These are phyloP conservation scores for Diarsia brunnea DNA, from an alignment of 2,888 invertebrate species.

Conservation along the genomic window DNA sequence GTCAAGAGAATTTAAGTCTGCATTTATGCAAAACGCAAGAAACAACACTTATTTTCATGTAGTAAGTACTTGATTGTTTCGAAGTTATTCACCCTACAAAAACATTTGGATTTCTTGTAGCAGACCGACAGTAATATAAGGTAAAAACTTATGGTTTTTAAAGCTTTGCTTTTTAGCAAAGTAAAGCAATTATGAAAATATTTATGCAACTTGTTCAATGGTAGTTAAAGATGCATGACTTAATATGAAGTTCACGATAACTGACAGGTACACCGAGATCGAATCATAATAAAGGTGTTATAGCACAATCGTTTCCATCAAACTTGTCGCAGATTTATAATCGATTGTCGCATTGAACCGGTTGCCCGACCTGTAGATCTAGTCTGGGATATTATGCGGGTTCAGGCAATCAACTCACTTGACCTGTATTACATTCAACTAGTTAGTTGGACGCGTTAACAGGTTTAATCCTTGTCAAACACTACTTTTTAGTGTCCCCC, in stretches of 20 bases:
- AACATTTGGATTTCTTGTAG: background rate
- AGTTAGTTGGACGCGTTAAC: slow-evolving; percentile 81
- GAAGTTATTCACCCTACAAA: background rate
- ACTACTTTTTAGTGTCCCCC: slow-evolving; percentile 73
- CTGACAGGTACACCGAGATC: slow-evolving; percentile 40
- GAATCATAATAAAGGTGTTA: slow-evolving; percentile 63
- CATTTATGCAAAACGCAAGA: background rate
- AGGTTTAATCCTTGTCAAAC: slow-evolving; percentile 83
- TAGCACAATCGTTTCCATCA: slow-evolving; percentile 69
- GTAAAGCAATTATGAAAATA: slow-evolving; percentile 5
- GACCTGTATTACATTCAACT: slow-evolving; percentile 84
- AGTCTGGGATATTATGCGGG: slow-evolving; percentile 84
- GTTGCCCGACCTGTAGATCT: slow-evolving; percentile 77
- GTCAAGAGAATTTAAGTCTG: background rate
- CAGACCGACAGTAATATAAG: background rate
- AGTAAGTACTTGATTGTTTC: background rate
- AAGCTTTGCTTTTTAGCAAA: background rate
- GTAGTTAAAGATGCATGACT: slow-evolving; percentile 19
- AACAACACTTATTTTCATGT: background rate
- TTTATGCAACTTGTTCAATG: background rate
- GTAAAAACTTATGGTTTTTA: background rate
- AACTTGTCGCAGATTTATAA: slow-evolving; percentile 81
- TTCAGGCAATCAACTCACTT: slow-evolving; percentile 81
- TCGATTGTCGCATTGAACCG: slow-evolving; percentile 82
- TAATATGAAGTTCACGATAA: slow-evolving; percentile 42